Percentiles rank a stretch among this genome's conserved stretches.
Evolutionary conservation across 2,113 vertebrate genomes (phyloP).

Genomic region (Triplophysa tibetana): DNA sequence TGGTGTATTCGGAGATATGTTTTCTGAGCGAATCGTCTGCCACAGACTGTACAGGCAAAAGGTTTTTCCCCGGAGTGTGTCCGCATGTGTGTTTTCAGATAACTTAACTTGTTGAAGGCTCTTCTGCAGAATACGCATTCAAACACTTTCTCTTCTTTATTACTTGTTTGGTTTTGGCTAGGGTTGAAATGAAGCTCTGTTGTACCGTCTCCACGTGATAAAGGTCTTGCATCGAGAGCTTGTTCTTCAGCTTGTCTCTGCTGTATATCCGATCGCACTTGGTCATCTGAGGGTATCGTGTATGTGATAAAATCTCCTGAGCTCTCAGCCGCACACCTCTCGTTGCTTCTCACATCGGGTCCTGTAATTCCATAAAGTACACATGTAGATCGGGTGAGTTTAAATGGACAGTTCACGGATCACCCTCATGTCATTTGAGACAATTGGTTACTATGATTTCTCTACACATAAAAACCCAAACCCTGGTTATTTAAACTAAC

Average conservation of each 20-base stretch:
- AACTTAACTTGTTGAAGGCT: conserved; percentile 80
- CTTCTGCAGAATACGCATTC: conserved; percentile 83
- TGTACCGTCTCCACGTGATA: conserved; percentile 50
- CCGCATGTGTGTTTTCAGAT: conserved; percentile 79
- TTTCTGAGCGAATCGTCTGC: conserved; percentile 78
- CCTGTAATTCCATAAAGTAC: conserved; percentile 17
- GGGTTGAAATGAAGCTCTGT: conserved; percentile 44
- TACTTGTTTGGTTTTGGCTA: background rate
- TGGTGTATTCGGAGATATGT: conserved; percentile 77
- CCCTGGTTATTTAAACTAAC: too few species aligned
- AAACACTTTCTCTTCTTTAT: conserved; percentile 65
- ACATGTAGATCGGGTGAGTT: background rate
- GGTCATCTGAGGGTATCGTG: conserved; percentile 19
- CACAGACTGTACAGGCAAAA: conserved; percentile 78
- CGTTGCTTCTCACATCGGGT: background rate
- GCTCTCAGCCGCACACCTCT: conserved; percentile 2
- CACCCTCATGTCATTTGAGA: background rate
- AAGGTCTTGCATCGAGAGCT: conserved; percentile 50
- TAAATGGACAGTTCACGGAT: too few species aligned
- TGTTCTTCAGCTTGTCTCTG: background rate
- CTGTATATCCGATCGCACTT: background rate
- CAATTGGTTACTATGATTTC: too few species aligned
- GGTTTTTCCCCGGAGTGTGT: conserved; percentile 83
- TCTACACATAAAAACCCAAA: too few species aligned
- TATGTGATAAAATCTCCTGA: conserved; percentile 47